A percentile compares a stretch with the other conserved stretches of the same genome.
phyloP scores from a whole-genome alignment of 1,140 invertebrate species.

The Trichomalopsis sarcophagae region DNA sequence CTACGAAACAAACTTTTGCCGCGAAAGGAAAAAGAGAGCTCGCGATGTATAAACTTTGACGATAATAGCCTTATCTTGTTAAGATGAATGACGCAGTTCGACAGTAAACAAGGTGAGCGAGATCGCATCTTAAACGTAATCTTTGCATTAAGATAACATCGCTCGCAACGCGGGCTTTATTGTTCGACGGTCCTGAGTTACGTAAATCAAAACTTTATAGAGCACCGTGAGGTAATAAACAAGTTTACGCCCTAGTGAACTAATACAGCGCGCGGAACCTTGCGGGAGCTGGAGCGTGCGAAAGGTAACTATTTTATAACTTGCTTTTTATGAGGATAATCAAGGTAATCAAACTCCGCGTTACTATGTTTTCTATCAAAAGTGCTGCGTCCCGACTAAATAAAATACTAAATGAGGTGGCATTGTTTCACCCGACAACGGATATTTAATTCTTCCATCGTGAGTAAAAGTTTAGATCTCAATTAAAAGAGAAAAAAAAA shows the following conservation, averaged over 20 bases:
- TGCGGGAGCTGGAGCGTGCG: no score
- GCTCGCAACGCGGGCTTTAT: neutral
- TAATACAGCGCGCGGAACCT: neutral
- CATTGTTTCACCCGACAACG: no score
- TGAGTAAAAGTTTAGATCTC: no score
- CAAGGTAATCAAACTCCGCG: neutral
- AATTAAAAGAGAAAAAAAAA: no score
- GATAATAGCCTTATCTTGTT: slow-evolving; percentile 4
- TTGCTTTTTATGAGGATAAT: neutral
- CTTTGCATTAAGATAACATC: neutral
- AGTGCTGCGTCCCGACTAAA: no score
- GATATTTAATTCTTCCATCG: no score
- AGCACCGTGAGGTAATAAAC: neutral
- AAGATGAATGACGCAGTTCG: neutral
- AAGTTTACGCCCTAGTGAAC: neutral
- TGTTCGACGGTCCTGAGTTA: neutral
- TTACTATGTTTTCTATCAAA: no score
- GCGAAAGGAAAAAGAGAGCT: no score
- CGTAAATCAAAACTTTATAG: slow-evolving; percentile 1
- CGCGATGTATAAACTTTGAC: neutral
- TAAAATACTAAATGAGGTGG: no score
- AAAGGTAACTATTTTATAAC: slow-evolving; percentile 1
- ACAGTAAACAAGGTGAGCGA: neutral
- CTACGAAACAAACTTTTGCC: no score
- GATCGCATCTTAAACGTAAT: neutral